Conservation (phyloP, 2,113 vertebrate genomes). For the Vidua macroura region DNA sequence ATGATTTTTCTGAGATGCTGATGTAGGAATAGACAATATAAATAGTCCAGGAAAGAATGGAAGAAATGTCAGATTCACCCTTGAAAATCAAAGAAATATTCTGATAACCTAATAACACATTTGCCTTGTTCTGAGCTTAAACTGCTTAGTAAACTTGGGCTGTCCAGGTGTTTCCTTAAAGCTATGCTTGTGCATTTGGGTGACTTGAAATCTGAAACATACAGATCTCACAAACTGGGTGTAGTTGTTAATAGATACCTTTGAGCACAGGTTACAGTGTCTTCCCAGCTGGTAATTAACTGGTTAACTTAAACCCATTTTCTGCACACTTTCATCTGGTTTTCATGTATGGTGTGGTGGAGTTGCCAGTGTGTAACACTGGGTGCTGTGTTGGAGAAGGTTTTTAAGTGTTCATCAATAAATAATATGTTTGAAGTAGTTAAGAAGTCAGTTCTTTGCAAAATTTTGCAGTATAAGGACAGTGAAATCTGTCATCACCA, state of each 20-base stretch:
- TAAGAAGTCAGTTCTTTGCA: neutral
- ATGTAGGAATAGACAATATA: neutral
- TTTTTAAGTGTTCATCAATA: neutral
- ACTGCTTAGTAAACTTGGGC: neutral
- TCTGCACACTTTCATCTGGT: neutral
- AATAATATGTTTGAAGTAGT: neutral
- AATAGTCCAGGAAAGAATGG: neutral
- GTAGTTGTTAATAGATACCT: neutral
- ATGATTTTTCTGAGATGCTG: neutral
- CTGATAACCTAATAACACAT: neutral
- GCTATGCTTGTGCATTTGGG: neutral
- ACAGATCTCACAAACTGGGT: neutral
- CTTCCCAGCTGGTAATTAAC: neutral
- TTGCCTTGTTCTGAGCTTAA: neutral
- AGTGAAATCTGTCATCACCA: neutral
- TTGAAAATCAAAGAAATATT: neutral
- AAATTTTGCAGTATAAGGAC: neutral
- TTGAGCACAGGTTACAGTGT: neutral
- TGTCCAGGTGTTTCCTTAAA: neutral
- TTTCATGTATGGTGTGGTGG: neutral
- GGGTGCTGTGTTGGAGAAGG: neutral
- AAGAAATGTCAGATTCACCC: neutral
- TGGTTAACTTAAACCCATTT: neutral
- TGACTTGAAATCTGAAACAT: neutral
- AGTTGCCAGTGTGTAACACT: fast-evolving